Percentiles rank a stretch among this genome's conserved stretches.
phyloP scores from a whole-genome alignment of 2,888 invertebrate species.

The Arrhopalites spinosus region DNA sequence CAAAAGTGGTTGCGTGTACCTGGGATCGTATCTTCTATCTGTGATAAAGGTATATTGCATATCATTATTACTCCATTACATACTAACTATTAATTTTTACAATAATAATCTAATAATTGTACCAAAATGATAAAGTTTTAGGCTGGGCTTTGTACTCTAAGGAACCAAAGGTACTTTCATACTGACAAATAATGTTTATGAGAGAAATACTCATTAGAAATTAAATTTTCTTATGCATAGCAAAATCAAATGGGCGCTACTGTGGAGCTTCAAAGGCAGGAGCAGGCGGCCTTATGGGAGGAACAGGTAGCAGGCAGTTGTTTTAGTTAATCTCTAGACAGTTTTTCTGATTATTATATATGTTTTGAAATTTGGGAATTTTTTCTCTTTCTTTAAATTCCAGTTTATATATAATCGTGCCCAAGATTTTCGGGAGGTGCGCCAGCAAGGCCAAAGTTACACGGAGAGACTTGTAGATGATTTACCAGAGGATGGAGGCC shows the following conservation, averaged over 20 bases:
- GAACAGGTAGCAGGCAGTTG: no score
- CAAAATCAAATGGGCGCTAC: slow-evolving; percentile 63
- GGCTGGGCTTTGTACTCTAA: slow-evolving; percentile 60
- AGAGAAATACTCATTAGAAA: no score
- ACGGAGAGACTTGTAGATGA: slow-evolving; percentile 57
- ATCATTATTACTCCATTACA: not conserved
- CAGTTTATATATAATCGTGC: slow-evolving; percentile 58
- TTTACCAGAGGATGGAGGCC: slow-evolving; percentile 41
- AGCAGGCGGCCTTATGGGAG: no score
- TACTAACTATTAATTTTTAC: not conserved
- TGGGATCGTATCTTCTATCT: slow-evolving; percentile 58
- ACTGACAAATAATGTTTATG: no score
- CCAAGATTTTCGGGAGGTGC: slow-evolving; percentile 50
- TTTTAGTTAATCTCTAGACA: no score
- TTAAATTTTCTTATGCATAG: no score
- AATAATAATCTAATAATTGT: not conserved
- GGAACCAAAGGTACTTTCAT: slow-evolving; percentile 59
- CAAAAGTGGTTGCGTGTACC: slow-evolving; percentile 60
- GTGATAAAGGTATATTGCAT: slow-evolving; percentile 50
- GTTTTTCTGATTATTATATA: no score
- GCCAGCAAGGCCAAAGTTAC: slow-evolving; percentile 58
- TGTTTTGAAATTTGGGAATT: no score
- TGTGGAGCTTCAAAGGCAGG: slow-evolving; percentile 63
- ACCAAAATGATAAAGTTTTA: slow-evolving; percentile 51
- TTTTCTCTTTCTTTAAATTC: no score